A percentile compares a stretch with the other conserved stretches of the same genome.
Evolutionary conservation across 2,888 invertebrate genomes (phyloP).

Genomic region (Tinea trinotella): DNA sequence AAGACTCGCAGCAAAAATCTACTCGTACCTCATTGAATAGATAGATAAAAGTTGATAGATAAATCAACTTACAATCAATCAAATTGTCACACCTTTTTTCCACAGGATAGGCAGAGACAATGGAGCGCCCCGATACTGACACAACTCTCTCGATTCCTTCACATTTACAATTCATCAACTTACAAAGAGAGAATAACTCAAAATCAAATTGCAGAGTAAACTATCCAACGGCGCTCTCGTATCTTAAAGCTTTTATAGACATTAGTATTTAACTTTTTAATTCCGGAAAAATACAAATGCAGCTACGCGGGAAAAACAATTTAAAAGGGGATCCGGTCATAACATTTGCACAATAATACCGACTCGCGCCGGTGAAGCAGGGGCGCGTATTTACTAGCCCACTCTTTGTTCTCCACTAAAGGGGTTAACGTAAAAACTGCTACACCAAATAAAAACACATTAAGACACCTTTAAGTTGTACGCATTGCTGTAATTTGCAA

Average conservation of each 20-base stretch:
- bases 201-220: conserved; percentile 19
- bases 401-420: conserved; percentile 50
- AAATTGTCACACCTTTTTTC: too few relatives aligned
- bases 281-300: conserved; percentile 9
- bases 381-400: conserved; percentile 34
- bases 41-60: too few relatives aligned
- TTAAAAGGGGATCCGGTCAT: conserved; percentile 31
- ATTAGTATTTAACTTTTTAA: conserved; percentile 13
- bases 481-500: too few relatives aligned
- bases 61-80: too few relatives aligned
- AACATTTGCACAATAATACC: conserved; percentile 41
- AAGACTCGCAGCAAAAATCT: too few relatives aligned
- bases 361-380: conserved; percentile 26
- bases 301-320: conserved; percentile 26
- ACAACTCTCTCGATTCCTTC: too few relatives aligned
- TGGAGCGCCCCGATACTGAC: too few relatives aligned
- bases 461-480: too few relatives aligned
- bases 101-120: too few relatives aligned
- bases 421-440: conserved; percentile 50
- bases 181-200: background rate
- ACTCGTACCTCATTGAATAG: too few relatives aligned
- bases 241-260: conserved; percentile 20
- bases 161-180: too few relatives aligned
- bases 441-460: too few relatives aligned
- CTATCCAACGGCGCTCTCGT: conserved; percentile 14